Conservation (phyloP, 2,888 invertebrate genomes). For the Morinoia aosen region DNA sequence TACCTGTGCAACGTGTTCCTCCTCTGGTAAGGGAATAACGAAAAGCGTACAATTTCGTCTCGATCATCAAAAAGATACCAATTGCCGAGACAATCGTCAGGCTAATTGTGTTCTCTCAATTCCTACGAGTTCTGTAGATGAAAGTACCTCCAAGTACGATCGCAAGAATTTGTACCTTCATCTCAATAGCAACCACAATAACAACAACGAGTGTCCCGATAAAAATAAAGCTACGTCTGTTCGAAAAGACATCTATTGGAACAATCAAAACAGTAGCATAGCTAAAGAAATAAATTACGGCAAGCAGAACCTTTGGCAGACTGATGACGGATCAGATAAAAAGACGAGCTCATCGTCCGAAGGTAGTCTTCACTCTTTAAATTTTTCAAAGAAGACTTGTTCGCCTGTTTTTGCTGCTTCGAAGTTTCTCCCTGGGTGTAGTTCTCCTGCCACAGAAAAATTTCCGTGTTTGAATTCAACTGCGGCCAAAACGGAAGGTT, state of each 20-base stretch:
- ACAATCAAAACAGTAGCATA: slow-evolving; percentile 15
- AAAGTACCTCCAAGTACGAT: slow-evolving; percentile 1
- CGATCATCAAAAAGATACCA: not conserved
- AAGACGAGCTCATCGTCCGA: slow-evolving; percentile 38
- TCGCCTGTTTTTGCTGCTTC: slow-evolving; percentile 25
- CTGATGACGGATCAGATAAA: slow-evolving; percentile 20
- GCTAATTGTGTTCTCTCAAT: not conserved
- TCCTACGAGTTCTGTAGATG: not conserved
- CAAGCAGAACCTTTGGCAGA: slow-evolving; percentile 15
- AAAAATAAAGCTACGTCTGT: not conserved
- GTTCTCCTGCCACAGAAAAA: slow-evolving; percentile 1
- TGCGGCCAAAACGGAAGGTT: not conserved
- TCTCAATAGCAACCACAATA: not conserved
- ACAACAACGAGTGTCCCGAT: not conserved
- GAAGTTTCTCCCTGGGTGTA: slow-evolving; percentile 19
- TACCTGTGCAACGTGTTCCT: not conserved
- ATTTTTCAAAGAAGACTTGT: slow-evolving; percentile 1
- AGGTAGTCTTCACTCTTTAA: not conserved
- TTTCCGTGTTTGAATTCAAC: slow-evolving; percentile 33
- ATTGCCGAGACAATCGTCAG: not conserved
- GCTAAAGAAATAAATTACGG: slow-evolving; percentile 39
- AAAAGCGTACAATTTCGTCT: not conserved
- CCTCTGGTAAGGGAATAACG: not conserved
- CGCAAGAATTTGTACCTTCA: slow-evolving; percentile 14
- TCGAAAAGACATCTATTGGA: slow-evolving; percentile 26